A percentile compares a stretch with the other conserved stretches of the same genome.
These are phyloP conservation scores for Ichneumoninae sp. DNA, from an alignment of 2,888 invertebrate species.

Conservation along the genomic window DNA sequence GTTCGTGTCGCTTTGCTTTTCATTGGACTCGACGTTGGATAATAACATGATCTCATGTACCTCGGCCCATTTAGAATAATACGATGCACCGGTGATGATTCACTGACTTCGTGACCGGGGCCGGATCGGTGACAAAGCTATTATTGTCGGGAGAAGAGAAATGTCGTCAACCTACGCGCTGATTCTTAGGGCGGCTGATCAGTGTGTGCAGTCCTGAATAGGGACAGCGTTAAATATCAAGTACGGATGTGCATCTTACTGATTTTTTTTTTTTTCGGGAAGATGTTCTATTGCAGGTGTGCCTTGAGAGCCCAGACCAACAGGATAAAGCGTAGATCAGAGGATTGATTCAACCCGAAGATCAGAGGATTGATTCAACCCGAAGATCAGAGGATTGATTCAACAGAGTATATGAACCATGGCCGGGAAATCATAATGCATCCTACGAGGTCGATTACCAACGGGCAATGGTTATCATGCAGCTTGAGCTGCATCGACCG, in stretches of 20 bases:
- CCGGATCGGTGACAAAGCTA: conserved; percentile 87
- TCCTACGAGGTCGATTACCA: conserved; percentile 88
- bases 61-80: not conserved
- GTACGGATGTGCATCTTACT: not conserved
- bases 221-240: not conserved
- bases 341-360: conserved; percentile 86
- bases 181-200: conserved; percentile 88
- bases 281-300: conserved; percentile 91
- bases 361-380: conserved; percentile 87
- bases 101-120: conserved; percentile 87
- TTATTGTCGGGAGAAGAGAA: conserved; percentile 88
- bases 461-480: conserved; percentile 74
- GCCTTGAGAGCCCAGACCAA: conserved; percentile 89
- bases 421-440: conserved; percentile 87
- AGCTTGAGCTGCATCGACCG: conserved; percentile 87
- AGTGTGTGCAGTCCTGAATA: not conserved
- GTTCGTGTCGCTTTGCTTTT: conserved; percentile 12
- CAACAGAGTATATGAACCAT: conserved; percentile 89
- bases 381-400: conserved; percentile 88
- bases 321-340: conserved; percentile 86
- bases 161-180: conserved; percentile 88
- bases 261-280: not conserved
- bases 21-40: conserved; percentile 60
- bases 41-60: not conserved
- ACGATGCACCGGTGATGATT: conserved; percentile 72